These are phyloP conservation scores for Oxyteleia sp. DNA, from an alignment of 2,888 invertebrate species.

Conservation along the genomic window DNA sequence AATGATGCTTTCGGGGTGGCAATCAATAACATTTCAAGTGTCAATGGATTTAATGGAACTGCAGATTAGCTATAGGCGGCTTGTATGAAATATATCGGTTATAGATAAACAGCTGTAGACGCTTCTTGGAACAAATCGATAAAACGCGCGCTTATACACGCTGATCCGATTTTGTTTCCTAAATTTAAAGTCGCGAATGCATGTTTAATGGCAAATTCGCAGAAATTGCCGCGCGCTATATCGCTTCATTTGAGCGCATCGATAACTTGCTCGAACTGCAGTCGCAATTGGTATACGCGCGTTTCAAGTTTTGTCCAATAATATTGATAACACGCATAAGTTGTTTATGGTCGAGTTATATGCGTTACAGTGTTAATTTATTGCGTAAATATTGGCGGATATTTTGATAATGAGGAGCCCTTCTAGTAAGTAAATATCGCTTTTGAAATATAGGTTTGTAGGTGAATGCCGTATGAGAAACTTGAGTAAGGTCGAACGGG, in stretches of 20 bases:
- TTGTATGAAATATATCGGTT: slow-evolving; percentile 39
- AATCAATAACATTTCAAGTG: slow-evolving; percentile 43
- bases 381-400: too few species aligned
- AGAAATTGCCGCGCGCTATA: neutral
- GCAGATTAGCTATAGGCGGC: slow-evolving; percentile 23
- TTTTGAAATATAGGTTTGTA: too few species aligned
- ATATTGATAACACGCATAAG: too few species aligned
- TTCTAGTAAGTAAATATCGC: too few species aligned
- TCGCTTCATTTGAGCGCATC: slow-evolving; percentile 8
- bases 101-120: slow-evolving; percentile 39
- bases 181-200: slow-evolving; percentile 30
- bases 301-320: neutral
- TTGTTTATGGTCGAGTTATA: too few species aligned
- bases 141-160: slow-evolving; percentile 19
- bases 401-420: too few species aligned
- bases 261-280: slow-evolving; percentile 10
- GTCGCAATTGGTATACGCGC: neutral
- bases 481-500: too few species aligned
- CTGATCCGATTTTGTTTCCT: slow-evolving; percentile 35
- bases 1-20: slow-evolving; percentile 7
- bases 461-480: too few species aligned
- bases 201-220: slow-evolving; percentile 26
- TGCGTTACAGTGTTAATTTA: too few species aligned
- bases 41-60: slow-evolving; percentile 39
- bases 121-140: slow-evolving; percentile 40